These are phyloP conservation scores for Chelonus formosanus DNA, from an alignment of 2,888 invertebrate species.

Conservation along the genomic window DNA sequence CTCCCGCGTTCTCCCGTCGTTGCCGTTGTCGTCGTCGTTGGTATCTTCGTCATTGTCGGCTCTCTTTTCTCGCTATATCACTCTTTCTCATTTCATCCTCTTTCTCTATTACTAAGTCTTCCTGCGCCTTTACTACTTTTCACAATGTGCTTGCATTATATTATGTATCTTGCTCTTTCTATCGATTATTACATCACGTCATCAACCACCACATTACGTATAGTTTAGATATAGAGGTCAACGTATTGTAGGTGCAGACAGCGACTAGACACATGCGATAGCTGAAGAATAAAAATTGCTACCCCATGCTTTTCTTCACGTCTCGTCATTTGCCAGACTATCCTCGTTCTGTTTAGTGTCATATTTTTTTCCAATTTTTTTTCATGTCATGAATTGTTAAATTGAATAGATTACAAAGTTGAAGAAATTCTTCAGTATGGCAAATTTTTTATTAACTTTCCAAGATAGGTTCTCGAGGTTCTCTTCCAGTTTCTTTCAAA, in stretches of 20 bases:
- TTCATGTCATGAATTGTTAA: too few relatives aligned
- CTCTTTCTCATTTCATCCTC: conserved; percentile 32
- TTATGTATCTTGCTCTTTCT: conserved; percentile 47
- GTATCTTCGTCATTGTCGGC: conserved; percentile 28
- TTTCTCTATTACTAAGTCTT: conserved; percentile 28
- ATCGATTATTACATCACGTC: conserved; percentile 49
- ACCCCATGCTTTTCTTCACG: background rate
- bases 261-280: conserved; percentile 54
- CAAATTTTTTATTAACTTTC: conserved; percentile 49
- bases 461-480: conserved; percentile 61
- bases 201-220: conserved; percentile 40
- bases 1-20: conserved; percentile 44
- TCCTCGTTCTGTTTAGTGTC: too few relatives aligned
- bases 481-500: conserved; percentile 68
- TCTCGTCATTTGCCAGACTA: background rate
- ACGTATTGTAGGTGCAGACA: conserved; percentile 54
- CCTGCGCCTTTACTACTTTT: conserved; percentile 41
- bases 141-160: conserved; percentile 51
- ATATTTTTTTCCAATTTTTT: too few relatives aligned
- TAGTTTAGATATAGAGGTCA: conserved; percentile 53
- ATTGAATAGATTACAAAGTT: too few relatives aligned
- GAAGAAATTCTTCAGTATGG: too few relatives aligned
- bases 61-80: conserved; percentile 34
- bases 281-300: conserved; percentile 41
- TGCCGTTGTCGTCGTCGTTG: conserved; percentile 30